Conservation (phyloP, 2,113 vertebrate genomes). For the Catagonus wagneri region DNA sequence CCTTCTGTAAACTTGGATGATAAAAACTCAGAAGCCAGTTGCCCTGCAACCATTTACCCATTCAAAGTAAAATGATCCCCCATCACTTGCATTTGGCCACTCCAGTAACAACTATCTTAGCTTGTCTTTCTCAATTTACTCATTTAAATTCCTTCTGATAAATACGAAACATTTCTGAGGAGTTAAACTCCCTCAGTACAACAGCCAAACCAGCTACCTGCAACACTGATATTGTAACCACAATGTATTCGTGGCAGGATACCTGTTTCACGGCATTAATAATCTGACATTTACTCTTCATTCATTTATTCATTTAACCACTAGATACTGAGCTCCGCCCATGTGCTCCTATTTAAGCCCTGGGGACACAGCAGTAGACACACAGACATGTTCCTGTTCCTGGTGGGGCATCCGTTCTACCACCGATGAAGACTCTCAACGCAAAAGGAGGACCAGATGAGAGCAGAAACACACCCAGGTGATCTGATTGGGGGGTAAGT, state of each 20-base stretch:
- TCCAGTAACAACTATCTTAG: background rate
- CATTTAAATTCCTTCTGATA: background rate
- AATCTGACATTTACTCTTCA: background rate
- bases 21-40: background rate
- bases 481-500: background rate
- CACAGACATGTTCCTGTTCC: too few relatives aligned
- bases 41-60: background rate
- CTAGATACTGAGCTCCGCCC: background rate
- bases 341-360: background rate
- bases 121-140: background rate
- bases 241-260: background rate
- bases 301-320: background rate
- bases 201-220: background rate
- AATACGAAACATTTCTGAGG: background rate
- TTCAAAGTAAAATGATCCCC: slow-evolving; percentile 2
- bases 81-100: background rate
- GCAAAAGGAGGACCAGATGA: background rate
- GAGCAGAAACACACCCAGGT: background rate
- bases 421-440: background rate
- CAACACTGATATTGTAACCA: background rate
- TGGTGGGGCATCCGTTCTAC: background rate
- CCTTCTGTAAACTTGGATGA: background rate
- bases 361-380: background rate
- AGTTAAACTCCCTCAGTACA: background rate
- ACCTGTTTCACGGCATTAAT: background rate